Conservation (phyloP, 2,888 invertebrate species). For the Bembecia ichneumoniformis region DNA sequence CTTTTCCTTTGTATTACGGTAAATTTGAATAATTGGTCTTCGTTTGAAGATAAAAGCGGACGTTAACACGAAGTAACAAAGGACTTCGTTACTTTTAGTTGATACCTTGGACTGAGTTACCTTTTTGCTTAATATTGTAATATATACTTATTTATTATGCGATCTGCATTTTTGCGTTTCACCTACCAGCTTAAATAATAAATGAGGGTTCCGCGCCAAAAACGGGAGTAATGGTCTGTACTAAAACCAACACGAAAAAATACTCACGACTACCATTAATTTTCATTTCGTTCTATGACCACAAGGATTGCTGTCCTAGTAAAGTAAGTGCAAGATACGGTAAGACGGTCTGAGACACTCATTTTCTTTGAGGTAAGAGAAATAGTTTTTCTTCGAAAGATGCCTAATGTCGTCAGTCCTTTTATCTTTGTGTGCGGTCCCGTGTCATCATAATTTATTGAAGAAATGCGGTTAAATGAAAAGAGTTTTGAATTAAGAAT, state of each 20-base stretch:
- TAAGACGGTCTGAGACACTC: constrained; percentile 6
- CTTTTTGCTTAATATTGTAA: neutral
- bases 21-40: constrained; percentile 16
- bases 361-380: constrained; percentile 6
- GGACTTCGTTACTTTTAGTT: constrained; percentile 18
- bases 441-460: neutral
- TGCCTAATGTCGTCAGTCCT: constrained; percentile 1
- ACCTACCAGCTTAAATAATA: constrained; percentile 41
- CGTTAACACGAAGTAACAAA: constrained; percentile 4
- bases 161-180: constrained; percentile 49
- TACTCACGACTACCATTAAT: constrained; percentile 66
- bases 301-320: constrained; percentile 53
- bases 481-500: neutral
- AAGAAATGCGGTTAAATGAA: neutral
- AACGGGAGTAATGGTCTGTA: constrained; percentile 67
- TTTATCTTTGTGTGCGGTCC: neutral
- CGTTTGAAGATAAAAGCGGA: constrained; percentile 9
- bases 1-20: constrained; percentile 12
- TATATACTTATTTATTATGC: constrained; percentile 27
- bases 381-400: constrained; percentile 8
- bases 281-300: constrained; percentile 64
- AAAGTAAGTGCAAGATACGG: constrained; percentile 23
- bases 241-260: constrained; percentile 71
- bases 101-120: neutral
- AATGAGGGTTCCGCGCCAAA: constrained; percentile 63